A percentile compares a stretch with the other conserved stretches of the same genome.
Conservation (phyloP, 2,888 invertebrate genomes). For the Limnephilus lunatus region DNA sequence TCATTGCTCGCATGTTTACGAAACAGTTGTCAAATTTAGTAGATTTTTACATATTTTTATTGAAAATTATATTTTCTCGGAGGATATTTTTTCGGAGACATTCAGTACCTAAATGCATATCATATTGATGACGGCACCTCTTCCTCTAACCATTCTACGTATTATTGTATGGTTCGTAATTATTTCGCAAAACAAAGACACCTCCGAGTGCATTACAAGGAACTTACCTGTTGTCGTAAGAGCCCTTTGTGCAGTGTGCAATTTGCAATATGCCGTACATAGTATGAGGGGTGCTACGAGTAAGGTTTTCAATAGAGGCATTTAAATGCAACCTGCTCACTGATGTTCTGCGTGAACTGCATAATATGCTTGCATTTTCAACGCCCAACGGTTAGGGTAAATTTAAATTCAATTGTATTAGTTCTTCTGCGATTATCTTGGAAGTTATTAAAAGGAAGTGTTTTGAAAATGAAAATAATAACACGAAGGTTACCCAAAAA, state of each 20-base stretch:
- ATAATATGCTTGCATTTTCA: background rate
- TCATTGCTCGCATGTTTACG: no score
- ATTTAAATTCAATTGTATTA: background rate
- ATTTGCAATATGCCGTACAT: background rate
- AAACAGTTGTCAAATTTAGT: no score
- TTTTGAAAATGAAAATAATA: no score
- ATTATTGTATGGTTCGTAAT: background rate
- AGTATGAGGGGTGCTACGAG: no score
- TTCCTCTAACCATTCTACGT: no score
- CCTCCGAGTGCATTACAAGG: background rate
- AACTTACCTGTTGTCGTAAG: background rate
- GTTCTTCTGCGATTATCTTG: no score
- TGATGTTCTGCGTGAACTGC: background rate
- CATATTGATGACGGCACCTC: background rate
- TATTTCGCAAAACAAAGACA: background rate
- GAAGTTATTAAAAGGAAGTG: no score
- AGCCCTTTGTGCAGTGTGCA: background rate
- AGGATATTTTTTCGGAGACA: no score
- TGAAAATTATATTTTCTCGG: no score
- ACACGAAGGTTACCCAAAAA: no score
- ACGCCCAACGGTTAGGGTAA: background rate
- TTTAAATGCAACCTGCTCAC: background rate
- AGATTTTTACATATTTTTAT: no score
- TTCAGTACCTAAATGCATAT: background rate
- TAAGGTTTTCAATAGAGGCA: background rate